Evolutionary conservation across 2,113 vertebrate genomes (phyloP).

Genomic region (Petromus typicus): DNA sequence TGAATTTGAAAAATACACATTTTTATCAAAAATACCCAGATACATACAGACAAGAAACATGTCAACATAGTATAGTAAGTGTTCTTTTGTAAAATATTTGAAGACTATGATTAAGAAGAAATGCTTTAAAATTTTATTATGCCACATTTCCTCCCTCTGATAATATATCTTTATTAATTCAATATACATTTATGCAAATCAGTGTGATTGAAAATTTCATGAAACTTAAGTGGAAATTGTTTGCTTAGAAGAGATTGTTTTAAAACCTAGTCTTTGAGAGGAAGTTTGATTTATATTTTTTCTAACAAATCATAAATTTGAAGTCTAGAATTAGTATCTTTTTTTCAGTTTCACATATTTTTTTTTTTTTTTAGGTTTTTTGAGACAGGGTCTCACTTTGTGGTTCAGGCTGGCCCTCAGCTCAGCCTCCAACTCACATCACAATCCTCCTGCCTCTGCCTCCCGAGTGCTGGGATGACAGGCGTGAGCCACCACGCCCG

Average conservation of each 20-base stretch:
- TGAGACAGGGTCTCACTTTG: no score
- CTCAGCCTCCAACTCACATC: no score
- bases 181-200: constrained; percentile 44
- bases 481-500: no score
- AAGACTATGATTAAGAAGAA: constrained; percentile 22
- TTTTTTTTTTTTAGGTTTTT: no score
- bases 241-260: constrained; percentile 52
- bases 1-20: constrained; percentile 41
- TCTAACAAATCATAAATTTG: constrained; percentile 50
- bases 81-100: constrained; percentile 32
- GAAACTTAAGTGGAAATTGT: constrained; percentile 43
- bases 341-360: no score
- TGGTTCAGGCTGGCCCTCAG: no score
- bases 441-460: no score
- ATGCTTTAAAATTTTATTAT: constrained; percentile 65
- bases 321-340: constrained; percentile 29
- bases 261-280: constrained; percentile 39
- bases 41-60: constrained; percentile 46
- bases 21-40: constrained; percentile 8
- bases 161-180: constrained; percentile 10
- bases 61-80: constrained; percentile 56
- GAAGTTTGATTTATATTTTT: constrained; percentile 25
- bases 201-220: background rate
- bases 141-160: background rate
- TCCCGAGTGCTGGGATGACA: no score